phyloP scores from a whole-genome alignment of 2,797 vertebrate genomes.

The Lutjanus argentimaculatus region DNA sequence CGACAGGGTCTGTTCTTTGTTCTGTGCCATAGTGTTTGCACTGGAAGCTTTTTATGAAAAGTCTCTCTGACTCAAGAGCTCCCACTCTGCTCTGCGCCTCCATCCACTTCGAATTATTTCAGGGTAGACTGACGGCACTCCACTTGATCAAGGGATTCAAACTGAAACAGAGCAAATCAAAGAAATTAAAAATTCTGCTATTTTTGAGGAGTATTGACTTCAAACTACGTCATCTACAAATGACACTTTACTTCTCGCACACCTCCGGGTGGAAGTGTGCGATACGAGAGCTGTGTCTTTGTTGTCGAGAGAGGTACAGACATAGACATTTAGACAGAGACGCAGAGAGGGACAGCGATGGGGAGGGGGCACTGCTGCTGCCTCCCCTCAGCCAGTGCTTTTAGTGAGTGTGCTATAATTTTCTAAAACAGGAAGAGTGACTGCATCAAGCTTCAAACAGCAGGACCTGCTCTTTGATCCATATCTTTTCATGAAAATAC shows the following conservation, averaged over 20 bases:
- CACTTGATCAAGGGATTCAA: slow-evolving; percentile 65
- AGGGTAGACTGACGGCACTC: slow-evolving; percentile 55
- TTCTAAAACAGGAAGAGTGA: slow-evolving; percentile 74
- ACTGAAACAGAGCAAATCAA: slow-evolving; percentile 53
- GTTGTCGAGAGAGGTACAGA: slow-evolving; percentile 53
- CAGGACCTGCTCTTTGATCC: slow-evolving; percentile 68
- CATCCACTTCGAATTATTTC: slow-evolving; percentile 59
- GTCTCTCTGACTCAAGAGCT: slow-evolving; percentile 71
- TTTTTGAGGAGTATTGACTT: slow-evolving; percentile 57
- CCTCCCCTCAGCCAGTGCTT: slow-evolving; percentile 64
- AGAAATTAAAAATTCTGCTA: slow-evolving; percentile 38
- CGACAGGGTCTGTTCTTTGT: slow-evolving; percentile 64
- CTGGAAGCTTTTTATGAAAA: slow-evolving; percentile 68
- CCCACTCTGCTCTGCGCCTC: slow-evolving; percentile 54
- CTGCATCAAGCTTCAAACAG: slow-evolving; percentile 71
- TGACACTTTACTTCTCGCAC: slow-evolving; percentile 31
- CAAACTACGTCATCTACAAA: slow-evolving; percentile 50
- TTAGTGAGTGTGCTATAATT: slow-evolving; percentile 74
- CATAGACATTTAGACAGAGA: slow-evolving; percentile 52
- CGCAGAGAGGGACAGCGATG: slow-evolving; percentile 42
- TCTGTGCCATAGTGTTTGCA: slow-evolving; percentile 59
- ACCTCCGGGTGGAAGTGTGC: slow-evolving; percentile 38
- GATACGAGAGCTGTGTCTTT: slow-evolving; percentile 61
- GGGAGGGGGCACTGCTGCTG: slow-evolving; percentile 43
- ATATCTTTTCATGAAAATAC: slow-evolving; percentile 58